These are phyloP conservation scores for Myiopsitta monachus DNA, from an alignment of 2,113 vertebrate genomes.

Conservation along the genomic window DNA sequence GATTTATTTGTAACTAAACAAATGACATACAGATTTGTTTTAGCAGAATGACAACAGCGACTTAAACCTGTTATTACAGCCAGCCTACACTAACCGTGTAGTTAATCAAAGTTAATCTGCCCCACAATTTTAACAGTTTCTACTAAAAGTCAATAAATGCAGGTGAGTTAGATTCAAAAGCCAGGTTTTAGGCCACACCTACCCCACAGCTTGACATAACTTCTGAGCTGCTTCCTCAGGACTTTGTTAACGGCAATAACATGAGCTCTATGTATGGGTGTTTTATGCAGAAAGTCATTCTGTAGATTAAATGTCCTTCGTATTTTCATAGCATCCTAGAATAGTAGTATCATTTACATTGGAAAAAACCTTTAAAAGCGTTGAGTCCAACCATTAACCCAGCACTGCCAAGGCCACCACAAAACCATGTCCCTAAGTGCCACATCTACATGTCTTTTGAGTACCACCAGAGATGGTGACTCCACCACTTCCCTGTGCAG, in stretches of 20 bases:
- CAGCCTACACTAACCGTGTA: not conserved
- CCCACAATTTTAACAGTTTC: not conserved
- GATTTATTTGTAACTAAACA: conserved; percentile 43
- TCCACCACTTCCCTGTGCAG: not conserved
- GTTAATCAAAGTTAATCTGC: conserved; percentile 5
- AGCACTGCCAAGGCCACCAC: not conserved
- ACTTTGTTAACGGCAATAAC: not conserved
- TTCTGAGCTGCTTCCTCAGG: not conserved
- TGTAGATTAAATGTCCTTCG: not conserved
- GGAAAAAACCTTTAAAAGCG: not conserved
- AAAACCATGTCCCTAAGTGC: not conserved
- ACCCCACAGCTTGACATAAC: not conserved
- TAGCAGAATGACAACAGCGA: not conserved
- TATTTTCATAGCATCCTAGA: not conserved
- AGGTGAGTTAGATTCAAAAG: not conserved
- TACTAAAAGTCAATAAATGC: not conserved
- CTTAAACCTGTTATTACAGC: not conserved
- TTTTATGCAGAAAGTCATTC: not conserved
- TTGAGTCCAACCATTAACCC: not conserved
- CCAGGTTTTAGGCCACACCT: not conserved
- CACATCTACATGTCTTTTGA: not conserved
- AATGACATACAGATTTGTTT: conserved; percentile 1
- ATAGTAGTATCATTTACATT: not conserved
- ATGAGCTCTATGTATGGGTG: not conserved
- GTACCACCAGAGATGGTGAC: not conserved